Evolutionary conservation across 2,797 vertebrate species (phyloP).

Genomic region (Nasua narica): DNA sequence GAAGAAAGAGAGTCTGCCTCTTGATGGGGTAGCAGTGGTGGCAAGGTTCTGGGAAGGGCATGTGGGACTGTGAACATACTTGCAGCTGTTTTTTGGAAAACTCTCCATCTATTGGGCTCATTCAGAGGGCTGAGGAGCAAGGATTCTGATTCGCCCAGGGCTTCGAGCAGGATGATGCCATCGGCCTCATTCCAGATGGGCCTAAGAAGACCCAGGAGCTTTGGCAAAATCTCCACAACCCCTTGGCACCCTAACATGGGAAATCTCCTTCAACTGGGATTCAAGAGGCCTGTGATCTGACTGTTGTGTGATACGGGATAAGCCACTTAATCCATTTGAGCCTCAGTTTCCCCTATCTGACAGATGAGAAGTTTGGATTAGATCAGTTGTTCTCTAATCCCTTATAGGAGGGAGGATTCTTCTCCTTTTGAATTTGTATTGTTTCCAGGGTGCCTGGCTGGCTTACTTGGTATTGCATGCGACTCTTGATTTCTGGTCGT

Average conservation of each 20-base stretch:
- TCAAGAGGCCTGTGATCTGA: background rate
- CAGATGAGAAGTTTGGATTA: background rate
- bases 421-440: background rate
- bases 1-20: background rate
- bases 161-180: background rate
- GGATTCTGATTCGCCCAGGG: background rate
- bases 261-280: background rate
- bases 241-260: too few species aligned
- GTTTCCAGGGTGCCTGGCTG: background rate
- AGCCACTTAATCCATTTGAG: background rate
- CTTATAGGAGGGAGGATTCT: background rate
- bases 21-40: background rate
- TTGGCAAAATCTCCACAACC: background rate
- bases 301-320: background rate
- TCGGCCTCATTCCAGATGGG: background rate
- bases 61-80: background rate
- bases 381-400: background rate
- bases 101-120: background rate
- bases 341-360: background rate
- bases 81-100: background rate
- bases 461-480: background rate
- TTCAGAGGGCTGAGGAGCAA: background rate
- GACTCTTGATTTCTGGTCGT: background rate
- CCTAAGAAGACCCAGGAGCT: background rate
- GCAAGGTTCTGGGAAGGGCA: background rate